Evolutionary conservation across 2,113 vertebrate species (phyloP), one percentile per base, ranked within the genome.

Genomic region (Galeopterus variegatus): DNA sequence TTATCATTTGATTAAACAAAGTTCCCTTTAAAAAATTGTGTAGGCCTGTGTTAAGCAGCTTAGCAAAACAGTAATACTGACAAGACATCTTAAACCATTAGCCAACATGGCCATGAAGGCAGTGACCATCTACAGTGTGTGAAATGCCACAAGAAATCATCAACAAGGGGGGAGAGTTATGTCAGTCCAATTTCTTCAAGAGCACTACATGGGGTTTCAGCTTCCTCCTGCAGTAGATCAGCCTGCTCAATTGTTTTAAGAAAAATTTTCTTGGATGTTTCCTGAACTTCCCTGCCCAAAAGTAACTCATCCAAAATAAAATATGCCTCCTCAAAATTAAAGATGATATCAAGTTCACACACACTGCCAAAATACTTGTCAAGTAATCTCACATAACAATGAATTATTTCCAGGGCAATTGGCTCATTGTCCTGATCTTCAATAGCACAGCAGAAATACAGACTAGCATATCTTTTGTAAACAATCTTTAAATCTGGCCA

Each of bases 401-500:
- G 41, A 41, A 41, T 41, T 41, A 41, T 41, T 41, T 41, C 41
- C 41, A 41, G 41, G 41, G 41, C 4, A 41, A 41, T 41, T 41
- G 41, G 41, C 41, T 41, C 41, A 41, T 41, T 41, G 41, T 41
- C 41, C 41, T 41, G 41, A 41, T 41, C 41, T 41, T 41, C 41
- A 41, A 3, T 41, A 41, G 41, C 41, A 41, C 41, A 41, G 41
- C 41, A 41, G 41, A 41, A 41, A 41, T 41, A 41, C 41, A 41
- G 41, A 41, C 41, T 3, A 41, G 41, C 41, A 97, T 12, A 26
- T 99, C 99, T 99, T 99, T 99, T 99, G 98, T 99, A 99, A 98
- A 99, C 99, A 97, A 99, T 99, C 99, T 99, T 99, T 97, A 99
- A 99, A 97, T 99, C 99, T 95, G 99, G 99, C 99, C 99, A 99